Percentiles rank a stretch among this genome's conserved stretches.
These are phyloP conservation scores for Stenolophus ochropezus DNA, from an alignment of 2,888 invertebrate genomes.

Conservation along the genomic window DNA sequence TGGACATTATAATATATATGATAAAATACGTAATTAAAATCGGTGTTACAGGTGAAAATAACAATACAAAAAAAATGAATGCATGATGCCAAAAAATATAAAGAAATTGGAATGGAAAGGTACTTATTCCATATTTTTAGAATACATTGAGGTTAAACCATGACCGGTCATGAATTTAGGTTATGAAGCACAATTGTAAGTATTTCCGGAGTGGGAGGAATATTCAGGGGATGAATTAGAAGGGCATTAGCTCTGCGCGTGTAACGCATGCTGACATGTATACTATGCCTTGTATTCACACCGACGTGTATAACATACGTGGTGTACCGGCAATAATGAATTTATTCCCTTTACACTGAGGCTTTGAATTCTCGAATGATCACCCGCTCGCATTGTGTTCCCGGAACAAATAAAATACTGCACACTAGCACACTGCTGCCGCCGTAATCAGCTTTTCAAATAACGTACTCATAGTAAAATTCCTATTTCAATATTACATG, in stretches of 20 bases:
- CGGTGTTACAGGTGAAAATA: no score
- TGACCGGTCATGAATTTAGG: no score
- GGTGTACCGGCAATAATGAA: conserved; percentile 51
- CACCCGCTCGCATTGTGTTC: conserved; percentile 30
- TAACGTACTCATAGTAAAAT: not conserved
- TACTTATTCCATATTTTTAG: no score
- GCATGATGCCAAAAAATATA: no score
- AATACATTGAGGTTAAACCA: no score
- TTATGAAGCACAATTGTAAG: no score
- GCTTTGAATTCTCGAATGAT: conserved; percentile 53
- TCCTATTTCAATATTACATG: not conserved
- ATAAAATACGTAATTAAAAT: no score
- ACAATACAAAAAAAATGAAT: no score
- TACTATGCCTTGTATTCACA: conserved; percentile 44
- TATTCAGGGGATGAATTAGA: not conserved
- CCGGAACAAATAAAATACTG: not conserved
- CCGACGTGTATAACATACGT: conserved; percentile 40
- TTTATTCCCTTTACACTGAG: conserved; percentile 51
- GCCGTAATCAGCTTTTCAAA: not conserved
- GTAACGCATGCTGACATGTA: conserved; percentile 12
- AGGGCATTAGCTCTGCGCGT: not conserved
- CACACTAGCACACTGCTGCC: not conserved
- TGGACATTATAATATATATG: no score
- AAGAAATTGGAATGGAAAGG: no score
- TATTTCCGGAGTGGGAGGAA: not conserved